Evolutionary conservation across 2,888 invertebrate genomes (phyloP).

Genomic region (Drosophila suboccidentalis): DNA sequence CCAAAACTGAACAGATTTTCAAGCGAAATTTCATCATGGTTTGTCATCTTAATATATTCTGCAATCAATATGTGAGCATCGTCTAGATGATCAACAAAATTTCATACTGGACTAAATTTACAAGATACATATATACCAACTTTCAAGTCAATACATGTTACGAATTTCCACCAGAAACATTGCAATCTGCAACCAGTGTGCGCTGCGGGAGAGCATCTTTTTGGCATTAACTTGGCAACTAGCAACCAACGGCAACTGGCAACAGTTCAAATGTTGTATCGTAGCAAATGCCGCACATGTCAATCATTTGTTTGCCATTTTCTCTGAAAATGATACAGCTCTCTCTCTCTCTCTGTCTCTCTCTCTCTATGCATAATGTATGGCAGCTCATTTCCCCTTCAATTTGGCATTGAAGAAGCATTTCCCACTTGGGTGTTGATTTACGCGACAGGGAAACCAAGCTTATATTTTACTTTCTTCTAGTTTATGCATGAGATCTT

Average conservation of each 20-base stretch:
- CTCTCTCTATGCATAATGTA: constrained; percentile 67
- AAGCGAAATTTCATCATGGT: too few relatives aligned
- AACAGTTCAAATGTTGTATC: constrained; percentile 52
- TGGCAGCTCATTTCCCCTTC: constrained; percentile 56
- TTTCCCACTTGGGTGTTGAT: constrained; percentile 28
- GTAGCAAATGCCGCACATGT: constrained; percentile 75
- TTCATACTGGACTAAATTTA: too few relatives aligned
- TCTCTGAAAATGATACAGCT: constrained; percentile 55
- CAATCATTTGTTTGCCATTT: constrained; percentile 83
- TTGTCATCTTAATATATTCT: too few relatives aligned
- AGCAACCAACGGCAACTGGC: constrained; percentile 30
- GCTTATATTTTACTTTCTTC: constrained; percentile 8
- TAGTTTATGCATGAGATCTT: constrained; percentile 12
- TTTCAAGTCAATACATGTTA: too few relatives aligned
- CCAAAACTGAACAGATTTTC: too few relatives aligned
- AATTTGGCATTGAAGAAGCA: constrained; percentile 24
- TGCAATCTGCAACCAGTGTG: constrained; percentile 46
- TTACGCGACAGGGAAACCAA: constrained; percentile 11
- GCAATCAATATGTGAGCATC: too few relatives aligned
- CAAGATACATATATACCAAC: too few relatives aligned
- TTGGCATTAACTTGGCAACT: constrained; percentile 53
- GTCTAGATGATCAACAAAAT: too few relatives aligned
- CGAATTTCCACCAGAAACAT: too few relatives aligned
- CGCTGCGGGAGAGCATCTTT: constrained; percentile 53
- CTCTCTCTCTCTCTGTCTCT: not conserved